phyloP scores from a whole-genome alignment of 2,113 vertebrate genomes.

The Archilochus colubris region DNA sequence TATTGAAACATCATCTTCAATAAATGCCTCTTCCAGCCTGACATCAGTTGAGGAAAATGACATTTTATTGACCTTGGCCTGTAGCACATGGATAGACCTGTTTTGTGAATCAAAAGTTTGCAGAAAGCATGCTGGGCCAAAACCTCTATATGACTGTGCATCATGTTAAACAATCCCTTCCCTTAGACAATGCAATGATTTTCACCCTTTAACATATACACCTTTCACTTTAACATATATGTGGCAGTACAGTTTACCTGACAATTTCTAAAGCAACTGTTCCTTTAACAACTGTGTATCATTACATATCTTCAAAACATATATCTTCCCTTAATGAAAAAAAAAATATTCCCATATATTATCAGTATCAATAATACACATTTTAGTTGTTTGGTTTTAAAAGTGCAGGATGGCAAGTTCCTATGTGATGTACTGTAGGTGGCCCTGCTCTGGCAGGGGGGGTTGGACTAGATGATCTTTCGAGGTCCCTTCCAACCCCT shows the following conservation, averaged over 20 bases:
- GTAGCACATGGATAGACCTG: neutral
- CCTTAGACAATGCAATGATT: neutral
- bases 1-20: conserved; percentile 6
- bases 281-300: neutral
- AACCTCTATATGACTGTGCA: neutral
- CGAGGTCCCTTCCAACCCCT: too few relatives aligned
- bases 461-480: too few relatives aligned
- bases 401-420: neutral
- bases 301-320: neutral
- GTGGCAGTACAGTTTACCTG: neutral
- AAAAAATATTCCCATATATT: neutral
- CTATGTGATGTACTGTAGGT: too few relatives aligned
- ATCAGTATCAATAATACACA: neutral
- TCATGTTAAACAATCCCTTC: neutral
- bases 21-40: conserved; percentile 11
- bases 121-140: neutral
- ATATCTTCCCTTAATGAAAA: neutral
- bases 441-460: too few relatives aligned
- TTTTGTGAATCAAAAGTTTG: conserved; percentile 24
- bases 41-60: conserved; percentile 25
- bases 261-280: neutral
- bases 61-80: conserved; percentile 38
- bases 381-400: neutral
- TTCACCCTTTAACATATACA: neutral
- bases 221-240: too few relatives aligned